These are phyloP conservation scores for Tetragnatha versicolor DNA, from an alignment of 1,140 invertebrate genomes.

Conservation along the genomic window DNA sequence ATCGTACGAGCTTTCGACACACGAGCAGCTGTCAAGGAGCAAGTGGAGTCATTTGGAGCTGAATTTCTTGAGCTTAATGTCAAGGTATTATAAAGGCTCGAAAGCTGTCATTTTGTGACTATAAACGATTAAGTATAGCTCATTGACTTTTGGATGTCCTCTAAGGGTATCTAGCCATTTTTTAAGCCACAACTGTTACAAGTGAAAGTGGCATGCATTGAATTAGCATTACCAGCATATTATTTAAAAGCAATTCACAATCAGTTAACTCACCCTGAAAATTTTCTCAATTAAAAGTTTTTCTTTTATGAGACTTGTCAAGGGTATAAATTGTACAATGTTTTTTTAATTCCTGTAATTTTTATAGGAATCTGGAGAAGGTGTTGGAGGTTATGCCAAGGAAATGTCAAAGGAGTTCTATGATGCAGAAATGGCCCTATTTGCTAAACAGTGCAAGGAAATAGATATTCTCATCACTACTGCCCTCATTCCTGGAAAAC, in stretches of 20 bases:
- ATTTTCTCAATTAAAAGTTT: background rate
- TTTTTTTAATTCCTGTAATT: constrained; percentile 46
- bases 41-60: constrained; percentile 88
- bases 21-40: constrained; percentile 83
- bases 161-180: too few relatives aligned
- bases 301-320: background rate
- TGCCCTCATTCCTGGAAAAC: constrained; percentile 88
- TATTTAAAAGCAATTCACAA: background rate
- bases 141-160: too few relatives aligned
- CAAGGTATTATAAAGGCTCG: too few relatives aligned
- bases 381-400: constrained; percentile 85
- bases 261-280: background rate
- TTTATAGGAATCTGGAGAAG: constrained; percentile 81
- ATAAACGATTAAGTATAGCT: too few relatives aligned
- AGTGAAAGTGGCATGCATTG: too few relatives aligned
- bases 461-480: constrained; percentile 83
- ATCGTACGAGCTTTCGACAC: constrained; percentile 89
- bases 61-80: constrained; percentile 82
- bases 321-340: too few relatives aligned
- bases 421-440: constrained; percentile 83
- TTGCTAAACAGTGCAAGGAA: constrained; percentile 84
- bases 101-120: too few relatives aligned
- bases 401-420: constrained; percentile 91
- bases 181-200: too few relatives aligned
- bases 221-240: too few relatives aligned